phyloP scores from a whole-genome alignment of 2,888 invertebrate species.

The Sarcophaga rosellei region DNA sequence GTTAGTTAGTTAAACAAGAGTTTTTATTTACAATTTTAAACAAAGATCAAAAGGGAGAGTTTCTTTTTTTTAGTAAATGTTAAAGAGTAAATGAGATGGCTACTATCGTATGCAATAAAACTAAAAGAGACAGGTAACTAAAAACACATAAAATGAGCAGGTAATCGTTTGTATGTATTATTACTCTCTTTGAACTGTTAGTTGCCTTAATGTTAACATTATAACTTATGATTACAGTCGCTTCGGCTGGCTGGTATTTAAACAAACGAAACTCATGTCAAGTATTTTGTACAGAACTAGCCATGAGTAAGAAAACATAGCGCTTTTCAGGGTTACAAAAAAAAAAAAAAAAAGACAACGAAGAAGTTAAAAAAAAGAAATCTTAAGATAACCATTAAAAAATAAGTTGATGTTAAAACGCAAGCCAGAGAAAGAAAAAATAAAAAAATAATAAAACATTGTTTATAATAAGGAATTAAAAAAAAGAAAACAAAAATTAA shows the following conservation, averaged over 20 bases:
- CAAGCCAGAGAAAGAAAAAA: too few relatives aligned
- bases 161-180: not conserved
- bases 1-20: constrained; percentile 45
- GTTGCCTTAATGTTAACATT: constrained; percentile 43
- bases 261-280: constrained; percentile 43
- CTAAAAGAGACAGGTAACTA: not conserved
- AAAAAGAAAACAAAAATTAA: not conserved
- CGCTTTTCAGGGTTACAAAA: not conserved
- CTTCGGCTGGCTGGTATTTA: constrained; percentile 62
- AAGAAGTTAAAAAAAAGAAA: not conserved
- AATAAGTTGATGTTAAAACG: not conserved
- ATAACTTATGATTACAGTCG: constrained; percentile 26
- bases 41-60: not conserved
- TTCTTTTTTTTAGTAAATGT: not conserved
- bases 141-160: constrained; percentile 3
- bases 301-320: constrained; percentile 55
- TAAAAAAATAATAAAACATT: not conserved
- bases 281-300: constrained; percentile 52
- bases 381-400: not conserved
- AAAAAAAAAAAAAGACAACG: constrained; percentile 2
- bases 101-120: accelerated
- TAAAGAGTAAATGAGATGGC: constrained; percentile 5
- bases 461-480: not conserved
- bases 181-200: not conserved
- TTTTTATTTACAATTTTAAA: not conserved